Base-by-base conservation (phyloP, 2,797 vertebrate species). In the Manis crassicaudata region DNA sequence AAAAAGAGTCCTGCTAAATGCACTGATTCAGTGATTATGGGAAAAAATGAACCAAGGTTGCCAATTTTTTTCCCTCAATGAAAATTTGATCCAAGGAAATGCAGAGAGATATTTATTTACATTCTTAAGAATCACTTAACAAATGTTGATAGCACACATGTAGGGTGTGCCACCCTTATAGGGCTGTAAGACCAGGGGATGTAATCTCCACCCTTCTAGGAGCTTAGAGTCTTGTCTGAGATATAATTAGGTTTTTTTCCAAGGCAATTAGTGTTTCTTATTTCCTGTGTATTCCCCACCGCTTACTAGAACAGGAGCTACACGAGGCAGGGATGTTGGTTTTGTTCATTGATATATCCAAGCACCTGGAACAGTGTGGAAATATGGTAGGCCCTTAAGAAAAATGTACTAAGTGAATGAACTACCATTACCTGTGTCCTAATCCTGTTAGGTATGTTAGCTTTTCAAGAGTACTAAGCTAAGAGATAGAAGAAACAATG, bases 361-460 rank as follows among this genome's bases (percentile, higher is more conserved):
- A 86, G 27, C 8, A 29, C 13, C 32, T 65, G 29, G 25, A 79
- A 65, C 17, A 54, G 32, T 43, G 25, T 25, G 83, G 56, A 7
- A 17, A 17, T 23, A 35, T 9, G 25, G 32, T 65, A 81, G 43
- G 62, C 32, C 35, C 13, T 40, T 25, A 90, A 68, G n/a, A 68
- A 96, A 67, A 27, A 52, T 46, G n/a, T 82, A 23, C 77, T 79
- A 52, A 90, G 3, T 91, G 54, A 46, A 82, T 75, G 52, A 94
- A 62, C 5, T n/a, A 88, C 17, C 20, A 62, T 46, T 93, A 43
- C 58, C 18, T 58, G 16, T 35, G 11, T 54, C 25, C 12, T 80
- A 27, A 9, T 75, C 18, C 73, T 87, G 1, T 81, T 50, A 76
- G 20, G 17, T 75, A 1, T 76, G 17, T 65, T 91, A 91, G 7